A percentile compares a stretch with the other conserved stretches of the same genome.
Evolutionary conservation across 2,888 invertebrate species (phyloP).

Genomic region (Diloba caeruleocephala): DNA sequence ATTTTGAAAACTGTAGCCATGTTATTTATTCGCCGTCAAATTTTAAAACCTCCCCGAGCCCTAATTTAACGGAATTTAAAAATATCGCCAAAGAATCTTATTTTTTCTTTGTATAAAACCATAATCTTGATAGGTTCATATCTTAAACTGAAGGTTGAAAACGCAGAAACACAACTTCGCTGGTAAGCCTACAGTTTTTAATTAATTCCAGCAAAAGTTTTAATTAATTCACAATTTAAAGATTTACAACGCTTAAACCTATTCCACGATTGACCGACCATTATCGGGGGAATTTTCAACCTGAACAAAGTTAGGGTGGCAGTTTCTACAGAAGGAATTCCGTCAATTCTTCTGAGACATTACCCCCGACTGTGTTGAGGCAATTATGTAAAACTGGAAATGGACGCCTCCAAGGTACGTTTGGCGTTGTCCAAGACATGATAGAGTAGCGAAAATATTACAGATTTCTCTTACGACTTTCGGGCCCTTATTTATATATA

Average conservation of each 20-base stretch:
- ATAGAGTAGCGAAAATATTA: slow-evolving; percentile 8
- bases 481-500: slow-evolving; percentile 15
- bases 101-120: too few species aligned
- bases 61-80: background rate
- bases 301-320: slow-evolving; percentile 31
- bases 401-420: slow-evolving; percentile 40
- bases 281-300: slow-evolving; percentile 23
- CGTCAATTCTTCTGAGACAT: slow-evolving; percentile 63
- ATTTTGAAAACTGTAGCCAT: too few species aligned
- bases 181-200: slow-evolving; percentile 40
- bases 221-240: slow-evolving; percentile 52
- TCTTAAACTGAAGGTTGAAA: slow-evolving; percentile 1
- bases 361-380: slow-evolving; percentile 53
- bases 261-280: slow-evolving; percentile 50
- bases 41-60: too few species aligned
- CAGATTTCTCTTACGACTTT: slow-evolving; percentile 21
- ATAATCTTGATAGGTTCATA: slow-evolving; percentile 7
- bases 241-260: slow-evolving; percentile 41
- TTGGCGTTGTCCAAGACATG: slow-evolving; percentile 6
- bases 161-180: slow-evolving; percentile 19
- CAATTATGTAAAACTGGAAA: slow-evolving; percentile 64
- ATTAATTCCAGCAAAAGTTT: slow-evolving; percentile 43
- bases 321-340: slow-evolving; percentile 50
- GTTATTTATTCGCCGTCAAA: too few species aligned
- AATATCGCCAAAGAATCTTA: too few species aligned